Evolutionary conservation across 2,888 invertebrate genomes (phyloP).

Genomic region (Gibbula magus): DNA sequence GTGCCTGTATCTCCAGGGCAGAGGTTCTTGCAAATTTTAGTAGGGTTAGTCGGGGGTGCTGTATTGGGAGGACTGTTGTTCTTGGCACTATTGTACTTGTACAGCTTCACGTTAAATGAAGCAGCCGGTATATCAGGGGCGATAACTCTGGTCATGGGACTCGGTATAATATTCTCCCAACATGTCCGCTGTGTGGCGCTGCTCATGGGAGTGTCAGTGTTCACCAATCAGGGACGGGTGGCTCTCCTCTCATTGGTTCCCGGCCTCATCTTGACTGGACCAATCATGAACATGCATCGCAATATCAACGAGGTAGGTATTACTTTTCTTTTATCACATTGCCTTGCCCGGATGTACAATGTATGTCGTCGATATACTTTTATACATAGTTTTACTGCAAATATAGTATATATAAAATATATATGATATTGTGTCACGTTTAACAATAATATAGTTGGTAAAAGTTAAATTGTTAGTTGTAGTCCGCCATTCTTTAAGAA

Average conservation of each 20-base stretch:
- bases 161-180: constrained; percentile 1
- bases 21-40: background rate
- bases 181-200: constrained; percentile 14
- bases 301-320: constrained; percentile 3
- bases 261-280: constrained; percentile 16
- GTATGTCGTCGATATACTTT: too few species aligned
- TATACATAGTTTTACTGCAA: too few species aligned
- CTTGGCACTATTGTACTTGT: background rate
- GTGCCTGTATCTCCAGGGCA: too few species aligned
- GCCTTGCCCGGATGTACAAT: too few species aligned
- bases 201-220: constrained; percentile 3
- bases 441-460: too few species aligned
- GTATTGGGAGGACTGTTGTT: background rate
- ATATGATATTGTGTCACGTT: too few species aligned
- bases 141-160: constrained; percentile 1
- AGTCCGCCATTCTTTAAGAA: too few species aligned
- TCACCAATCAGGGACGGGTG: constrained; percentile 21
- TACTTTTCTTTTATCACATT: too few species aligned
- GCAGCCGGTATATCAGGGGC: constrained; percentile 1
- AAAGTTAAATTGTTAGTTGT: too few species aligned
- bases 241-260: constrained; percentile 21
- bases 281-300: constrained; percentile 16
- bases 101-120: background rate
- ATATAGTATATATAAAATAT: too few species aligned
- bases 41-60: background rate